A percentile compares a stretch with the other conserved stretches of the same genome.
These are phyloP conservation scores for Gobiocypris rarus DNA, from an alignment of 2,113 vertebrate species.

Conservation along the genomic window DNA sequence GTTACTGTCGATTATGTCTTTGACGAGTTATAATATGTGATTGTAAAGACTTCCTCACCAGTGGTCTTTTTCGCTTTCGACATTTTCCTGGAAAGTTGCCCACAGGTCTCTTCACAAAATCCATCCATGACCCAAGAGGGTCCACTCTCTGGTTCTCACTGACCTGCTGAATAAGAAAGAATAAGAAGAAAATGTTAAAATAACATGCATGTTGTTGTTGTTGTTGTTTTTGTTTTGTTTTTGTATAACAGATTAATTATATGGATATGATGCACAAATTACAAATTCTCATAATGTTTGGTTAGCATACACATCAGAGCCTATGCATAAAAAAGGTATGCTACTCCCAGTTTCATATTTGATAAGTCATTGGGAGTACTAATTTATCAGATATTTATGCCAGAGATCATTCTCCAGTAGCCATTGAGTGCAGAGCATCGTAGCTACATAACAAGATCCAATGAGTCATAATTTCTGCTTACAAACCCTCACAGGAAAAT, in stretches of 20 bases:
- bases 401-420: slow-evolving; percentile 48
- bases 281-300: not conserved
- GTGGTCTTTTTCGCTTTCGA: slow-evolving; percentile 83
- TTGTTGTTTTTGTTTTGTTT: not conserved
- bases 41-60: slow-evolving; percentile 72
- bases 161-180: slow-evolving; percentile 66
- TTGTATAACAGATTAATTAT: not conserved
- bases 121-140: slow-evolving; percentile 90
- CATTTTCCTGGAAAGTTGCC: slow-evolving; percentile 81
- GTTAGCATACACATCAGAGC: not conserved
- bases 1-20: not conserved
- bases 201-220: not conserved
- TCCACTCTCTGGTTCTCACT: slow-evolving; percentile 83
- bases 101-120: slow-evolving; percentile 88
- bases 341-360: slow-evolving; percentile 31
- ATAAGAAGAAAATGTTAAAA: not conserved
- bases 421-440: slow-evolving; percentile 54
- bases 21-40: slow-evolving; percentile 15
- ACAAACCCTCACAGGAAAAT: slow-evolving; percentile 68
- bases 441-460: slow-evolving; percentile 55
- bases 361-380: slow-evolving; percentile 48
- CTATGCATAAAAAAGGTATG: not conserved
- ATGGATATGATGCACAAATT: not conserved
- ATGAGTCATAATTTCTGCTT: slow-evolving; percentile 67
- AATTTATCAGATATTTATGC: slow-evolving; percentile 62